Conservation (phyloP, 2,888 invertebrate species). For the Drosophila fulvimacula region DNA sequence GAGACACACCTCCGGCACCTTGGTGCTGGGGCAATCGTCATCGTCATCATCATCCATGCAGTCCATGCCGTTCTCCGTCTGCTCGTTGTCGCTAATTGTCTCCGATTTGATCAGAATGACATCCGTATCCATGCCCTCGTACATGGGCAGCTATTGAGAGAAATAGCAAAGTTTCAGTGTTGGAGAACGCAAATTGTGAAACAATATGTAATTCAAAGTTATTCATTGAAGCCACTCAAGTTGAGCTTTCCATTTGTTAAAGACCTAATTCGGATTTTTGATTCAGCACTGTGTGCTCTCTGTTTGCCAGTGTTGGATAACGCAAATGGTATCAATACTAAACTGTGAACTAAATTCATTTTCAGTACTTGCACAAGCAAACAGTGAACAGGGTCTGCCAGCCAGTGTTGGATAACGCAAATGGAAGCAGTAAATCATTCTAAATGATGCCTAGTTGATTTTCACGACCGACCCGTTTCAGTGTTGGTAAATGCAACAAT, state of each 20-base stretch:
- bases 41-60: constrained; percentile 81
- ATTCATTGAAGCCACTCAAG: background rate
- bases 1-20: constrained; percentile 84
- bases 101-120: constrained; percentile 84
- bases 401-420: too few species aligned
- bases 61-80: constrained; percentile 81
- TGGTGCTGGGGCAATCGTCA: constrained; percentile 83
- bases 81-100: constrained; percentile 84
- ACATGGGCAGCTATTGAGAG: constrained; percentile 54
- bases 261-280: background rate
- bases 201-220: background rate
- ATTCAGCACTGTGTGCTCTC: background rate
- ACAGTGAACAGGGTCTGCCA: too few species aligned
- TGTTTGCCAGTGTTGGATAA: background rate
- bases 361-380: too few species aligned
- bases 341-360: background rate
- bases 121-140: constrained; percentile 82
- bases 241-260: background rate
- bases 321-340: background rate
- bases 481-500: too few species aligned
- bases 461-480: too few species aligned
- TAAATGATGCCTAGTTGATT: too few species aligned
- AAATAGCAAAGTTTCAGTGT: background rate
- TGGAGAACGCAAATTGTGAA: background rate
- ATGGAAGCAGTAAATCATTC: too few species aligned